Evolutionary conservation across 2,113 vertebrate species (phyloP).

Genomic region (Megalops atlanticus): DNA sequence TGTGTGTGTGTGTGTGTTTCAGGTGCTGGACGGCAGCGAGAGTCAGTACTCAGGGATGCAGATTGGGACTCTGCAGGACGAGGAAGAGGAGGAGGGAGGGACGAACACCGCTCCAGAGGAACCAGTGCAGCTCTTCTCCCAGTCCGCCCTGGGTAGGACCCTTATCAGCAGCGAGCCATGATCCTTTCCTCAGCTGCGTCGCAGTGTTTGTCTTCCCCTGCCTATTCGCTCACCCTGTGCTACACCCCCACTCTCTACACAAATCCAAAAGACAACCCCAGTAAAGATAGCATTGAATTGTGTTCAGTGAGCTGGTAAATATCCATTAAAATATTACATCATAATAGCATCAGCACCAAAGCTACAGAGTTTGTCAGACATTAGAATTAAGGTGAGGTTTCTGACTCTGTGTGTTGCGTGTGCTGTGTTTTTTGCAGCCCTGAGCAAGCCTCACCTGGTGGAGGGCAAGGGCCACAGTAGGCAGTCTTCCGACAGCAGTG

Average conservation of each 20-base stretch:
- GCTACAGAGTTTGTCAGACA: too few species aligned
- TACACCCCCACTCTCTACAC: neutral
- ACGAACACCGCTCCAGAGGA: slow-evolving; percentile 61
- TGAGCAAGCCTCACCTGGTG: slow-evolving; percentile 83
- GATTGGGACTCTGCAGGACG: slow-evolving; percentile 84
- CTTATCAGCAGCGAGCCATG: neutral
- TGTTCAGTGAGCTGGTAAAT: too few species aligned
- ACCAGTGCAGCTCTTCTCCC: slow-evolving; percentile 70
- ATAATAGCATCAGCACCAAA: too few species aligned
- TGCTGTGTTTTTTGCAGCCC: slow-evolving; percentile 64
- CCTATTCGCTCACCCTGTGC: too few species aligned
- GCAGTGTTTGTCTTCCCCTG: neutral
- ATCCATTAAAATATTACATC: too few species aligned
- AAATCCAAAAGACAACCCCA: too few species aligned
- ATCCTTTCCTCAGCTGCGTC: neutral
- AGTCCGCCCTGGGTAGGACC: slow-evolving; percentile 79
- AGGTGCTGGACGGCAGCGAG: slow-evolving; percentile 90
- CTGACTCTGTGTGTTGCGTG: slow-evolving; percentile 6
- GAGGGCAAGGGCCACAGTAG: slow-evolving; percentile 81
- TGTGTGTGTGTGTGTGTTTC: slow-evolving; percentile 16
- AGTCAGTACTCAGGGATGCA: slow-evolving; percentile 89
- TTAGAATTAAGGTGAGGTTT: slow-evolving; percentile 11
- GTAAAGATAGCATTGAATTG: too few species aligned
- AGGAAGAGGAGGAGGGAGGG: slow-evolving; percentile 78
- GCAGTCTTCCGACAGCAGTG: slow-evolving; percentile 86